Evolutionary conservation across 2,888 invertebrate species (phyloP).

Genomic region (Drosophila sordidapex): DNA sequence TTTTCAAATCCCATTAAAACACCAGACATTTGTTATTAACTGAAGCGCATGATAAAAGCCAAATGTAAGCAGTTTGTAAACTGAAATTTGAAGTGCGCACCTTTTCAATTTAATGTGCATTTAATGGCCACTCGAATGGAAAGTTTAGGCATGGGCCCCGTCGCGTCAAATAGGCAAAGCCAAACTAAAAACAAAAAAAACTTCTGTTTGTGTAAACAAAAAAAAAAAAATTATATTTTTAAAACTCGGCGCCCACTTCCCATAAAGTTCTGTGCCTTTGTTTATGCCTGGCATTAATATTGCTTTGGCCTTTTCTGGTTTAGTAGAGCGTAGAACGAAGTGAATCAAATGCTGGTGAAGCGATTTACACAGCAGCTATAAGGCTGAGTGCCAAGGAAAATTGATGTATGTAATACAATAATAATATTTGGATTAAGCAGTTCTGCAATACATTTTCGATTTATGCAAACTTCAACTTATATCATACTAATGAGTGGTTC

Average conservation of each 20-base stretch:
- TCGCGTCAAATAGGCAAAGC: conserved; percentile 17
- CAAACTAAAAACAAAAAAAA: conserved; percentile 24
- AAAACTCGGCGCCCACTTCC: conserved; percentile 4
- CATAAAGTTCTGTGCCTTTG: conserved; percentile 19
- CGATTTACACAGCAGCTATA: neutral
- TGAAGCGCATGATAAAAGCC: conserved; percentile 10
- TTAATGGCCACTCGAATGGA: conserved; percentile 54
- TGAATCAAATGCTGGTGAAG: neutral
- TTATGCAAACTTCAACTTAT: neutral
- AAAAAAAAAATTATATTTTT: neutral
- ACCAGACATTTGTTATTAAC: conserved; percentile 30
- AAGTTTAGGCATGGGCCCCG: conserved; percentile 20
- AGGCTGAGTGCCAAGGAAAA: neutral
- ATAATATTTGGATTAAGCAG: neutral
- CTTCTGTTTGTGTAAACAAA: conserved; percentile 20
- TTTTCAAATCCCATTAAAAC: conserved; percentile 12
- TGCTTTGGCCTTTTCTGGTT: conserved; percentile 12
- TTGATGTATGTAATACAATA: neutral
- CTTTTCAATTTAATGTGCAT: conserved; percentile 46
- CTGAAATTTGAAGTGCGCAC: conserved; percentile 33
- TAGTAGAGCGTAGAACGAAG: conserved; percentile 21
- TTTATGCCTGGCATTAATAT: conserved; percentile 18
- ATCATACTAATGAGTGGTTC: neutral
- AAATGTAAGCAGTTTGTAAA: conserved; percentile 49
- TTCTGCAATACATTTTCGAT: neutral